Evolutionary conservation across 2,888 invertebrate species (phyloP).

Genomic region (Limnephilus auricula): DNA sequence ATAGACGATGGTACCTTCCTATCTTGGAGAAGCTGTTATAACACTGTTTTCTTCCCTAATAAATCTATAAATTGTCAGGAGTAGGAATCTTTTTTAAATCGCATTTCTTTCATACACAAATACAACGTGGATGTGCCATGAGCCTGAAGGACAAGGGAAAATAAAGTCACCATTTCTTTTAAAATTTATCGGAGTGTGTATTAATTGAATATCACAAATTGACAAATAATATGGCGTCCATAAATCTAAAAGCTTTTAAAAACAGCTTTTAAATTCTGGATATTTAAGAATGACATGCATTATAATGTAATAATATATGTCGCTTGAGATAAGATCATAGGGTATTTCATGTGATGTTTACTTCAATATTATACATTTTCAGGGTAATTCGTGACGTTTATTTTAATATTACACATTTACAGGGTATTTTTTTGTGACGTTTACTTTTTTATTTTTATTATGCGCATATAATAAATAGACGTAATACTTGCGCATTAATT

Average conservation of each 20-base stretch:
- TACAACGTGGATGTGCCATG: neutral
- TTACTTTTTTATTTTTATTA: no score
- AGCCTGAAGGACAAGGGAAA: neutral
- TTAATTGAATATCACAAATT: neutral
- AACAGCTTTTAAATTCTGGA: neutral
- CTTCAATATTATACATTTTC: no score
- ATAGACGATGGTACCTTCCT: neutral
- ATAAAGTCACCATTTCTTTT: neutral
- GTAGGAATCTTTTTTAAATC: neutral
- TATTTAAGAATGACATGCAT: neutral
- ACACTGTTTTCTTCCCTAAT: neutral
- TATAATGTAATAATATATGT: neutral
- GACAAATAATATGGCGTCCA: neutral
- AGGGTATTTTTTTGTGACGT: no score
- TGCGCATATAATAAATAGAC: no score
- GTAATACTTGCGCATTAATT: no score
- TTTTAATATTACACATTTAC: no score
- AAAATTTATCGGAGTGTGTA: neutral
- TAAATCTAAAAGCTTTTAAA: neutral
- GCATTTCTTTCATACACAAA: neutral
- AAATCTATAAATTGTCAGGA: neutral
- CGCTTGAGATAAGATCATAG: neutral
- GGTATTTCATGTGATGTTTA: neutral
- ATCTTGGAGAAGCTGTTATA: neutral
- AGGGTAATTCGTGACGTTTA: no score